These are phyloP conservation scores for Megathymus violae DNA, from an alignment of 1,140 invertebrate species.

Conservation along the genomic window DNA sequence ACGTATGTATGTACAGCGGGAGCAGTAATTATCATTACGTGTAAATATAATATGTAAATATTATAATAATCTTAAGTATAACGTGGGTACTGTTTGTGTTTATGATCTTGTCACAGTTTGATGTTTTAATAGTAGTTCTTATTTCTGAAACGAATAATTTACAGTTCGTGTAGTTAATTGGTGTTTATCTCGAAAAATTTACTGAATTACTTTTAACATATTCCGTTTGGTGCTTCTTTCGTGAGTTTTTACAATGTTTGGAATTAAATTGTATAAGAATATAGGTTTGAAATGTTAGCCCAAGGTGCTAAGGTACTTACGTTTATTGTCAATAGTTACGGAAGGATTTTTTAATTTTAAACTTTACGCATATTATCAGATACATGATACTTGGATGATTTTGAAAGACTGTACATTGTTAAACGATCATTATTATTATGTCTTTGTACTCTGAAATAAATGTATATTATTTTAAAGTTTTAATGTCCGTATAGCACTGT, in stretches of 20 bases:
- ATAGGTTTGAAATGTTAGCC: not conserved
- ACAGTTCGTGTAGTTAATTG: conserved; percentile 19
- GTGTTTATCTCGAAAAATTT: conserved; percentile 8
- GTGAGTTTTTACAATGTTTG: not conserved
- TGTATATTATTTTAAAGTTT: no score
- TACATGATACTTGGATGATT: no score
- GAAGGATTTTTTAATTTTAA: no score
- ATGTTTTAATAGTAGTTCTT: conserved; percentile 16
- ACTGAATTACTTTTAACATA: conserved; percentile 9
- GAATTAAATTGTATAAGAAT: not conserved
- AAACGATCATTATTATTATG: no score
- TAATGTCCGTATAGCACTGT: no score
- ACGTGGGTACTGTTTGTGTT: conserved; percentile 6
- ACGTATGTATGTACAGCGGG: not conserved
- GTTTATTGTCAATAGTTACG: no score
- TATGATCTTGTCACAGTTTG: conserved; percentile 17
- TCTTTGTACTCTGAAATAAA: no score
- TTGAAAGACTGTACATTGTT: no score
- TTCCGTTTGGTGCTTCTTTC: conserved; percentile 1
- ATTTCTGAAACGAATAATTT: conserved; percentile 10
- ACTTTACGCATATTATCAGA: no score
- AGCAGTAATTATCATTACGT: conserved; percentile 4
- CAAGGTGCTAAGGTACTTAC: not conserved
- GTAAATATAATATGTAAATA: conserved; percentile 12
- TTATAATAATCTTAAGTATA: conserved; percentile 7